Base-by-base conservation (phyloP, 1,140 invertebrate genomes). In the Drosophila ficusphila region DNA sequence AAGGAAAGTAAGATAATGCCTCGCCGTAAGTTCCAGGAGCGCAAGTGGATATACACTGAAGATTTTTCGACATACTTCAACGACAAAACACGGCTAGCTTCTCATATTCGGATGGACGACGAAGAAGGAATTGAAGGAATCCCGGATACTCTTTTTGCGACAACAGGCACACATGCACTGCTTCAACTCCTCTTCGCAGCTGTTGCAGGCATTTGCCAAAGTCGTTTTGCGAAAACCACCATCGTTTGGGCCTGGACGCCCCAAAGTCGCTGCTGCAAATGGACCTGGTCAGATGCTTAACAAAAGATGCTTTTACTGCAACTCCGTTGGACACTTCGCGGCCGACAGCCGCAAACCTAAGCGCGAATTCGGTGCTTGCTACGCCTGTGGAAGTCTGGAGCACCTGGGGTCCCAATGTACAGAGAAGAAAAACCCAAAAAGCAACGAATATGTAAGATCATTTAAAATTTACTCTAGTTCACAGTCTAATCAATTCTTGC, bases 81-180 rank as follows among this genome's bases (percentile, higher is more conserved):
- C 4, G 18, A 49, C 8, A 31, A 48, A 31, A 48, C 16, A 1
- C 8, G 3, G 11, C 16, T 48, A 2, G 47, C 18, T 0, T 6
- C 48, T 12, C 19, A 31, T 1, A 51, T 34, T 4, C 6, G 5
- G 3, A 36, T 36, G 3, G 16, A 33, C 19, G 41, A 23, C 9
- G 46, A 48, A 3, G 27, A 48, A 9, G 25, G 46, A 48, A 48
- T 48, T 1, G 46, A 48, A 5, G 48, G 47, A 5, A 49, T 49
- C n/a, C 29, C 27, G 11, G 29, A 49, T 11, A 1, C 6, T 4
- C 11, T n/a, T n/a, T n/a, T 12, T 44, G n/a, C 41, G 41, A 8
- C 18, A 12, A 23, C 21, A n/a, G n/a, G n/a, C n/a, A n/a, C n/a
- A n/a, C n/a, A n/a, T n/a, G n/a, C n/a, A n/a, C n/a, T n/a, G n/a